Evolutionary conservation across 2,113 vertebrate genomes (phyloP).

Genomic region (Chaetops frenatus): DNA sequence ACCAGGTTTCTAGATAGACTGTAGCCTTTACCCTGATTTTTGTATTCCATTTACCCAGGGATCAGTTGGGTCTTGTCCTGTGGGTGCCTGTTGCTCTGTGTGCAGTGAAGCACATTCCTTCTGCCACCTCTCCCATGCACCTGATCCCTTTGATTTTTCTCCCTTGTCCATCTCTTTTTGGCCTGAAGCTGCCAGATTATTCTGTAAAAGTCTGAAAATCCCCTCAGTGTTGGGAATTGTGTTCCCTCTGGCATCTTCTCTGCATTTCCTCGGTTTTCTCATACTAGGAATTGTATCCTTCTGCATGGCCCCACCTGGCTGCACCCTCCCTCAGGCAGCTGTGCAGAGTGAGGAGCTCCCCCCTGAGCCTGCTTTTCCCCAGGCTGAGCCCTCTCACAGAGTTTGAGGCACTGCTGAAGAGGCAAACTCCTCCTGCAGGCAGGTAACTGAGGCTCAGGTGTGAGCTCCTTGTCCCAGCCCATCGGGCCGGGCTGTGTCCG

Average conservation of each 20-base stretch:
- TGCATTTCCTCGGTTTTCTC: neutral
- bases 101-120: neutral
- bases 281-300: rapidly evolving
- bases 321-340: neutral
- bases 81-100: neutral
- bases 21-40: neutral
- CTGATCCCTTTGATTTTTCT: neutral
- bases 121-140: neutral
- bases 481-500: rapidly evolving
- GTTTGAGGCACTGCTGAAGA: neutral
- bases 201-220: neutral
- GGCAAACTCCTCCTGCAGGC: neutral
- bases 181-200: neutral
- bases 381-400: neutral
- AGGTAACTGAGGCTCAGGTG: neutral
- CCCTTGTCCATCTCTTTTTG: neutral
- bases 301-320: neutral
- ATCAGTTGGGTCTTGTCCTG: neutral
- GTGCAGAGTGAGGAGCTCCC: neutral
- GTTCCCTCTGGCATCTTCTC: neutral
- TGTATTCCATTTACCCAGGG: neutral
- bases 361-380: neutral
- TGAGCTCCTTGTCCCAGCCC: neutral
- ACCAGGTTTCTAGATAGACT: neutral
- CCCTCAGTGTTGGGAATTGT: neutral